Evolutionary conservation across 2,113 vertebrate species (phyloP), one percentile per base, ranked within the genome.

Genomic region (Brachirus orientalis): DNA sequence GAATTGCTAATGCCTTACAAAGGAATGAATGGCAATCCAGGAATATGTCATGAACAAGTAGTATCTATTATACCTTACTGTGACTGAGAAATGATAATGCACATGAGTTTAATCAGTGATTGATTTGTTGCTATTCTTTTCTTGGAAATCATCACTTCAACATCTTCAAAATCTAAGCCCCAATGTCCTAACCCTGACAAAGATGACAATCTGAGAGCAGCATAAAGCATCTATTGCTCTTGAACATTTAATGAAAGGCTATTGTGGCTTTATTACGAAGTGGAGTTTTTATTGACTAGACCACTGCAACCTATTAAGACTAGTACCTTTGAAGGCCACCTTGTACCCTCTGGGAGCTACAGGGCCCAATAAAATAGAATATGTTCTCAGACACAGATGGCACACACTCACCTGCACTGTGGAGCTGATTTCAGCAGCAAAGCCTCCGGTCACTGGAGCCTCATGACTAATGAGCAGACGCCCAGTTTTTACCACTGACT

Each of bases 401-500:
- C 38, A 28, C 14, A 44, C 58, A 77, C 59, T 86, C 93, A 98
- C 98, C 95, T 99, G 98, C 69, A 99, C 96, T 0, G 96, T 94
- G 3, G 97, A 94, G 84, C 95, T 94, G 86, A 99, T 99, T 91
- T 99, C 98, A 10, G 95, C 94, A 0, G 97, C 97, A 92, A 99
- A 99, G 37, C 98, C 98, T 84, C 97, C 97, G 0, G 98, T 98
- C 72, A 98, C 16, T 9, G 98, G 98, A 80, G 98, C 98, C 76
- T 99, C 98, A 0, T 99, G 98, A 87, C 96, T 99, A 82, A 99
- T 93, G 72, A 99, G 91, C 82, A 99, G 88, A 13, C 97, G 89
- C 2, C 98, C 98, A 0, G 98, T 99, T 92, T 98, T 99, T 52
- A 83, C 92, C 86, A 99, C 98, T 0, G 98, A 99, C 97, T 99